A percentile compares a stretch with the other conserved stretches of the same genome.
phyloP scores from a whole-genome alignment of 2,113 vertebrate genomes.

The Neofelis nebulosa region DNA sequence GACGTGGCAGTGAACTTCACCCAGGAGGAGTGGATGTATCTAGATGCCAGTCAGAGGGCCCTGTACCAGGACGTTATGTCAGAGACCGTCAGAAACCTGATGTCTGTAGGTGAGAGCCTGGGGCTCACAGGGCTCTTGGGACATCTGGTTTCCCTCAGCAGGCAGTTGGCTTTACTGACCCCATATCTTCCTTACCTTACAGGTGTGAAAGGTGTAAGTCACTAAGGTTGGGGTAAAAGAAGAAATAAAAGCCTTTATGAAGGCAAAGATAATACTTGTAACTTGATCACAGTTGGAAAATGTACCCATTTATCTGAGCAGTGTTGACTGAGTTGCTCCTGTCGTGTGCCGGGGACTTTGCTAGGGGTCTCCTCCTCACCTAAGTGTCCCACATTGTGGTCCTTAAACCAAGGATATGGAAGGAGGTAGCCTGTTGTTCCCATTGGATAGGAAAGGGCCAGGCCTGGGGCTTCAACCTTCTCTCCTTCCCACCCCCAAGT shows the following conservation, averaged over 20 bases:
- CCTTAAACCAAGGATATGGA: not conserved
- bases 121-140: not conserved
- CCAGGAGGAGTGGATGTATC: constrained; percentile 64
- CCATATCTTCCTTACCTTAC: not conserved
- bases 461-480: not conserved
- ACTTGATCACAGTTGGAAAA: not conserved
- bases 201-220: not conserved
- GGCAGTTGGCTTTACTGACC: not conserved
- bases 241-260: not conserved
- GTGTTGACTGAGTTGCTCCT: not conserved
- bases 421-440: not conserved
- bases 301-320: not conserved
- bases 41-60: constrained; percentile 44
- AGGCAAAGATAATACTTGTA: not conserved
- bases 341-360: not conserved
- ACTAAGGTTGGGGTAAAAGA: not conserved
- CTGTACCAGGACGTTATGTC: constrained; percentile 66
- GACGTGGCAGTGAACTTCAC: constrained; percentile 71
- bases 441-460: not conserved
- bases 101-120: constrained; percentile 63
- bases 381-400: not conserved
- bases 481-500: not conserved
- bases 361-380: not conserved
- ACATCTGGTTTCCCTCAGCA: not conserved
- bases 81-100: constrained; percentile 55